Percentiles rank a stretch among this genome's conserved stretches.
These are phyloP conservation scores for Elysia crispata DNA, from an alignment of 2,888 invertebrate species.

Conservation along the genomic window DNA sequence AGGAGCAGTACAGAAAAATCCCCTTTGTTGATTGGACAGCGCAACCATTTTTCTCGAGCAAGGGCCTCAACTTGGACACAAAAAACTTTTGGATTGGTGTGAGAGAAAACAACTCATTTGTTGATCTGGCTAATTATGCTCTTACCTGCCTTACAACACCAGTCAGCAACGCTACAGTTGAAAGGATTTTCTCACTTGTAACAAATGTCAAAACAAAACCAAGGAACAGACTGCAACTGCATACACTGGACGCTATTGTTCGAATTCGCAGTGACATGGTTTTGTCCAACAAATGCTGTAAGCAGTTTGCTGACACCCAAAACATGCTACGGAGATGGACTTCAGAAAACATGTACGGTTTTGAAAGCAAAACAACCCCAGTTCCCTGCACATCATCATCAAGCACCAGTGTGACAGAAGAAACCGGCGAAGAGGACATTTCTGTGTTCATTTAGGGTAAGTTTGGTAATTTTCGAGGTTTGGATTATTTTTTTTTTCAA, in stretches of 20 bases:
- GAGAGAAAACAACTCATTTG: neutral
- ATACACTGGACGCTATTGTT: neutral
- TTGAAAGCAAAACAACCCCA: conserved; percentile 1
- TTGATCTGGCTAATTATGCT: neutral
- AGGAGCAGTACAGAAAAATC: conserved; percentile 3
- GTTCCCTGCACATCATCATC: conserved; percentile 4
- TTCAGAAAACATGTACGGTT: conserved; percentile 1
- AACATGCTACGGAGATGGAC: neutral
- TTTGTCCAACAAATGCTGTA: neutral
- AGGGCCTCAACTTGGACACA: neutral
- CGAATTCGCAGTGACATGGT: neutral
- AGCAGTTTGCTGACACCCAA: neutral
- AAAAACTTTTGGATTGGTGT: neutral
- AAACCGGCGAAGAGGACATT: neutral
- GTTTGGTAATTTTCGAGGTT: neutral
- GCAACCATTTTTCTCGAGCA: neutral
- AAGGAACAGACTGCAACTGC: neutral
- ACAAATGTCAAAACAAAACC: neutral
- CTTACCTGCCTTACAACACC: neutral
- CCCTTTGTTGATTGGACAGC: neutral
- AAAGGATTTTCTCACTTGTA: neutral
- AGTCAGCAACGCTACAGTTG: conserved; percentile 3
- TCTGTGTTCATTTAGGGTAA: neutral
- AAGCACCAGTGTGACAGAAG: conserved; percentile 1
- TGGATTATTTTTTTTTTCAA: neutral